Evolutionary conservation across 1,140 invertebrate species (phyloP).

Genomic region (Tetranychus cinnabarinus): DNA sequence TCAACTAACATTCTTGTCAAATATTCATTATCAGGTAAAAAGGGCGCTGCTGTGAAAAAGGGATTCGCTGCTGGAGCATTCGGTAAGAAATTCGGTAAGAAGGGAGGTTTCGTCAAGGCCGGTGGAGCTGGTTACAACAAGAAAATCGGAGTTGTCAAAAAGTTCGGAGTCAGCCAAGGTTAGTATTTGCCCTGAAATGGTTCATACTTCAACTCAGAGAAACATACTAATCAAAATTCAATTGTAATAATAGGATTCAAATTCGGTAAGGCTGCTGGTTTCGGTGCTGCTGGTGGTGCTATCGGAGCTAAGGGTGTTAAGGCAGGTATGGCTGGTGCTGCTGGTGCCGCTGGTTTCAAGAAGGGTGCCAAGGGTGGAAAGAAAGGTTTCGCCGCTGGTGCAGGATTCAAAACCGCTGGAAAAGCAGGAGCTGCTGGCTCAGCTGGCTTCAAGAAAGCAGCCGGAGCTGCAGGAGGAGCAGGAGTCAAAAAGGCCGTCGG

Average conservation of each 20-base stretch:
- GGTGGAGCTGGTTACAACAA: conserved; percentile 9
- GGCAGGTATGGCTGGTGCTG: not conserved
- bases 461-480: not conserved
- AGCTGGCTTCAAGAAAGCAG: not conserved
- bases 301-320: not conserved
- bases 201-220: not conserved
- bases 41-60: not conserved
- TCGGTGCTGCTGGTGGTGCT: conserved; percentile 5
- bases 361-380: not conserved
- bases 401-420: not conserved
- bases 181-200: not conserved
- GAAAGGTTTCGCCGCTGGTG: not conserved
- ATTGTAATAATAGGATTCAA: not conserved
- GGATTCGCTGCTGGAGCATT: not conserved
- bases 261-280: conserved; percentile 5
- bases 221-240: not conserved
- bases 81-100: conserved; percentile 1
- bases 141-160: conserved; percentile 5
- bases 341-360: conserved; percentile 1
- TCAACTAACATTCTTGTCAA: not conserved
- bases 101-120: conserved; percentile 4
- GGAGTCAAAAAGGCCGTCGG: not conserved
- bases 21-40: not conserved
- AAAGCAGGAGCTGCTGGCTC: not conserved
- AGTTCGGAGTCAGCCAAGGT: conserved; percentile 2